Base-by-base conservation (phyloP, 2,113 vertebrate genomes). In the Daphoenositta chrysoptera region DNA sequence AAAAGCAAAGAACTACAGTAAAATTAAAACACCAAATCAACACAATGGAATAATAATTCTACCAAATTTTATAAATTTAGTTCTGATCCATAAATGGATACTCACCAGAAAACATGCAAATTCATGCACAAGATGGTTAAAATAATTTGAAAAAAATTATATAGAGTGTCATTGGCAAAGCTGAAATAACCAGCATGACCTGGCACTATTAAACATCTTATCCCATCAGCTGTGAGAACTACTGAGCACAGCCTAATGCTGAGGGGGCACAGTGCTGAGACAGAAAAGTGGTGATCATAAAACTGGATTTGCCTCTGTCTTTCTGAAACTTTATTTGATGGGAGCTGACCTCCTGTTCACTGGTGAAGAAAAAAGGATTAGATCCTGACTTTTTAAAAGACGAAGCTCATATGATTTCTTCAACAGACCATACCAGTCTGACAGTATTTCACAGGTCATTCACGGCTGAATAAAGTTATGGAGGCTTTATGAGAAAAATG, bases 391-490 rank as follows among this genome's bases (percentile, higher is more conserved):
- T 91, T 87, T 68, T 20, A 58, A 91, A 73, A 76, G 23, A 82
- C 23, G 53, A 31, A 89, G 14, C 15, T 58, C 6, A 10, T 56
- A 56, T 3, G 6, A 66, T 54, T 90, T 91, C 76, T 91, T 45
- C 63, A 50, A 27, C 45, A 80, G 45, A 77, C 45, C 70, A 26
- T 35, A 37, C 33, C 15, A 40, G n/a, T 57, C 54, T 89, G 91
- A 72, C 50, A 87, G 20, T 57, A 76, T 69, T 90, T 89, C 53
- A 83, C 28, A 50, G 40, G 50, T 75, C 73, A 83, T 77, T 82
- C 70, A 65, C 61, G 85, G 63, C 40, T 70, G 84, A 95, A 82
- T 72, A 65, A 96, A 94, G 45, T 77, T 80, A 79, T 26, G 24
- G 81, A 76, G 54, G 17, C 24, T 70, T 76, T 83, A 82, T 65